Evolutionary conservation across 1,140 invertebrate species (phyloP).

Genomic region (Aplysia californica): DNA sequence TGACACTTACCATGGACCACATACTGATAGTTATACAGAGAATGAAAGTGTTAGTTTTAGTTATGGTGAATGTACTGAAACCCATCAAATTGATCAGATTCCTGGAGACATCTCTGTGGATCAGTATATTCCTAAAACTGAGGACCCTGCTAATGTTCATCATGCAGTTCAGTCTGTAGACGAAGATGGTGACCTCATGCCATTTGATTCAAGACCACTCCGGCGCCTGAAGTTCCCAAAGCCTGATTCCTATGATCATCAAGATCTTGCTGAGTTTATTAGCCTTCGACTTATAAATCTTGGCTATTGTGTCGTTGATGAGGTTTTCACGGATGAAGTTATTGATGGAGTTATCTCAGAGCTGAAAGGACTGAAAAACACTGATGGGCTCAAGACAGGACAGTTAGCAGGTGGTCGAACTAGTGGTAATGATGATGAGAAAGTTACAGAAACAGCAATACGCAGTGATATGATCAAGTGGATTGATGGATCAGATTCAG

Average conservation of each 20-base stretch:
- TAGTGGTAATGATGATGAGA: constrained; percentile 28
- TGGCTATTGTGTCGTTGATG: constrained; percentile 62
- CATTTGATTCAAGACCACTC: neutral
- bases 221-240: neutral
- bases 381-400: too few relatives aligned
- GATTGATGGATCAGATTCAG: constrained; percentile 92
- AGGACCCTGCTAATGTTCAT: too few relatives aligned
- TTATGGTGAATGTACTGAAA: too few relatives aligned
- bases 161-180: neutral
- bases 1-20: too few relatives aligned
- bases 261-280: constrained; percentile 23
- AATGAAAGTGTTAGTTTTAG: too few relatives aligned
- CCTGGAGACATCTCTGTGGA: too few relatives aligned
- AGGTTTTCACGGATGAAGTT: constrained; percentile 90
- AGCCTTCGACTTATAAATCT: constrained; percentile 32
- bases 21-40: too few relatives aligned
- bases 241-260: neutral
- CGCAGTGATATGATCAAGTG: constrained; percentile 90
- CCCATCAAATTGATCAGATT: too few relatives aligned
- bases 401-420: constrained; percentile 40
- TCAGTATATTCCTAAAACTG: too few relatives aligned
- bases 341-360: constrained; percentile 91
- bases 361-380: constrained; percentile 75
- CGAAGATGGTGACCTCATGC: neutral
- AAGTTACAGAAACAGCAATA: constrained; percentile 42